Evolutionary conservation across 2,888 invertebrate genomes (phyloP).

Genomic region (Acanthosepion pharaonis): DNA sequence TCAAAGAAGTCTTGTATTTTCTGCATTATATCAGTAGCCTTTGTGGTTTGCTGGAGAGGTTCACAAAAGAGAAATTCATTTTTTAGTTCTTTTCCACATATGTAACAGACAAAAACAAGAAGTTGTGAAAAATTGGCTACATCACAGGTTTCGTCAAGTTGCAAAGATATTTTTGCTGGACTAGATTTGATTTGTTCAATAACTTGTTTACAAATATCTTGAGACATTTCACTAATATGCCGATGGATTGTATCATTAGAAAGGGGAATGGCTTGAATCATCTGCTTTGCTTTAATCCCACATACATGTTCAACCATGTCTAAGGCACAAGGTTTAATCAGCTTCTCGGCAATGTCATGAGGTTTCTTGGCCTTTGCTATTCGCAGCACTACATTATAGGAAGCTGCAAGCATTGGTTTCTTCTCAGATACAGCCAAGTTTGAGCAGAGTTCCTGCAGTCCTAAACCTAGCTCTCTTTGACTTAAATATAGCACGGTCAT

Average conservation of each 20-base stretch:
- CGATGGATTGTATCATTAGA: background rate
- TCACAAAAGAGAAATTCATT: background rate
- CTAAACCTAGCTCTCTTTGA: background rate
- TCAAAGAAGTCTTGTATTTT: background rate
- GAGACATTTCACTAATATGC: background rate
- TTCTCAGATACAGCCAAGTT: background rate
- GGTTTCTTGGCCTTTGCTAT: background rate
- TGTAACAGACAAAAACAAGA: background rate
- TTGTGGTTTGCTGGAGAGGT: background rate
- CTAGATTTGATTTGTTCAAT: background rate
- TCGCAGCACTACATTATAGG: background rate
- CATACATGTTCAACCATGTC: constrained; percentile 14
- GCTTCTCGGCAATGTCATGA: background rate
- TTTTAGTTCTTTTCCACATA: background rate
- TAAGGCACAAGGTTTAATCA: constrained; percentile 33
- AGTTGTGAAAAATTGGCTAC: background rate
- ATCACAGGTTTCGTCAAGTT: constrained; percentile 14
- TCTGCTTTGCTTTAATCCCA: background rate
- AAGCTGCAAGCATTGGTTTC: constrained; percentile 33
- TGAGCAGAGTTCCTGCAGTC: background rate
- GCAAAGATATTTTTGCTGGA: background rate
- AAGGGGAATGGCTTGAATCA: background rate
- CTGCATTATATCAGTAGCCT: background rate
- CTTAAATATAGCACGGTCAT: background rate
- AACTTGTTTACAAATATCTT: constrained; percentile 38